Evolutionary conservation across 37 sponge, comb jelly and placozoan species (phyloP), one percentile per base, ranked within the genome.

Genomic region (Dysidea cf. avara): DNA sequence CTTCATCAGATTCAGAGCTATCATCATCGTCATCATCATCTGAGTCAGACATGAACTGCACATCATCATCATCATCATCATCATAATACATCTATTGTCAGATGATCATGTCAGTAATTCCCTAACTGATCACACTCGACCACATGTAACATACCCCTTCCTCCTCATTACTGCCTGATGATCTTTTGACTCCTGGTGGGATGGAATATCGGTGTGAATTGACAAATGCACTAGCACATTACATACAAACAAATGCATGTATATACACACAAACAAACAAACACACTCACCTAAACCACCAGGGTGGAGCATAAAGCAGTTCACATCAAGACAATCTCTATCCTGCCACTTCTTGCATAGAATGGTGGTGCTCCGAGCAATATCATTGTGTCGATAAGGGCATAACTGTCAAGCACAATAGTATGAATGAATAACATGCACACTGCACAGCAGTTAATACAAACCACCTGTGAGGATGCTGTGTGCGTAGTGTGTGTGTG

Each of bases 381-480:
- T 29, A 13, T 70, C 65, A 59, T 53, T 72, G 78, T 91, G 92
- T 1, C 92, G 83, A 66, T 91, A 91, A 16, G 78, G 79, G 56
- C 92, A 91, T 88, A 82, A 64, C 35, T 16, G 1, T n/a, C 29
- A 25, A 22, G 2, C 1, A 6, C 4, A 66, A 2, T 17, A 34
- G 37, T 2, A 47, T 33, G 14, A 36, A 28, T 22, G n/a, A n/a
- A n/a, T n/a, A n/a, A n/a, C n/a, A n/a, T n/a, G n/a, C n/a, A n/a
- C n/a, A n/a, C n/a, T n/a, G n/a, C n/a, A n/a, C n/a, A n/a, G n/a
- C n/a, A n/a, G n/a, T n/a, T n/a, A n/a, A n/a, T n/a, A n/a, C n/a
- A n/a, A n/a, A n/a, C n/a, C n/a, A n/a, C n/a, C n/a, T n/a, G n/a
- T n/a, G n/a, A n/a, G n/a, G n/a, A n/a, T n/a, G n/a, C n/a, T n/a